Conservation (phyloP, 2,888 invertebrate species). For the Pantelozetes paolii region DNA sequence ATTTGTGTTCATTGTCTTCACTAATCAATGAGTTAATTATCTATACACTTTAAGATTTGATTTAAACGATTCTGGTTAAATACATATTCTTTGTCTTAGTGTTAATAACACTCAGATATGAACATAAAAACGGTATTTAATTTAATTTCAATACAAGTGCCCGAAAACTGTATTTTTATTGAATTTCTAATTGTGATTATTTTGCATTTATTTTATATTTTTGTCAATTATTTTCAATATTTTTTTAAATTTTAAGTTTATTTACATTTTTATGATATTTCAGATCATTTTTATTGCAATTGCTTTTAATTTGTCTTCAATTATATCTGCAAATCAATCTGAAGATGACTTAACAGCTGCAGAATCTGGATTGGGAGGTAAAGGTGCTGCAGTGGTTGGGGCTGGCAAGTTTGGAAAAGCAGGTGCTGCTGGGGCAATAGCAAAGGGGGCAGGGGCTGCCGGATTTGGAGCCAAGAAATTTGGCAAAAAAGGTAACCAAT, state of each 20-base stretch:
- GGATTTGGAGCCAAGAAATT: conserved; percentile 30
- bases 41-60: no score
- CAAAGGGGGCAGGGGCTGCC: conserved; percentile 29
- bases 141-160: neutral
- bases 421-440: conserved; percentile 20
- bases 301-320: neutral
- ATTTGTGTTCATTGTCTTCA: no score
- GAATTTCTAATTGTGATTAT: neutral
- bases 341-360: neutral
- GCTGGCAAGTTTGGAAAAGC: conserved; percentile 36
- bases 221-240: no score
- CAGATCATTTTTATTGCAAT: neutral
- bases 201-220: neutral
- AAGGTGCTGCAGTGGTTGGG: neutral
- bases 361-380: neutral
- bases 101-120: neutral
- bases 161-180: neutral
- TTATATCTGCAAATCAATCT: neutral
- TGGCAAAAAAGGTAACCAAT: conserved; percentile 21
- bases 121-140: conserved; percentile 15
- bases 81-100: neutral
- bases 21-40: no score
- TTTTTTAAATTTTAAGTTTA: no score
- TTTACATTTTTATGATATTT: neutral
- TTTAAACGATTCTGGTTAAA: no score